A percentile compares a stretch with the other conserved stretches of the same genome.
phyloP scores from a whole-genome alignment of 2,113 vertebrate species.

The Etheostoma cragini region DNA sequence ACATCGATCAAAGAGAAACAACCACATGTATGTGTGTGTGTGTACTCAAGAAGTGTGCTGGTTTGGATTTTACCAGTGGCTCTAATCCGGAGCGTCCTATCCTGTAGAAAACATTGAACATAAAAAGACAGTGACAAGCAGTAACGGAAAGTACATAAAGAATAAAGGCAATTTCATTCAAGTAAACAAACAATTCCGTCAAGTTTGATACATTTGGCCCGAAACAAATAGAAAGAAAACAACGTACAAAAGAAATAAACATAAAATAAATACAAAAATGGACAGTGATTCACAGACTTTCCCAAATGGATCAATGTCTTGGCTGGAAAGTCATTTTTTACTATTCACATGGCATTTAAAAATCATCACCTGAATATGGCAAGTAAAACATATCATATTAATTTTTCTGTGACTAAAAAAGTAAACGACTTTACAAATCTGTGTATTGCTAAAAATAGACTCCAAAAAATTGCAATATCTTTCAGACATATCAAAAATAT shows the following conservation, averaged over 20 bases:
- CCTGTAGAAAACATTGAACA: conserved; percentile 17
- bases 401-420: conserved; percentile 76
- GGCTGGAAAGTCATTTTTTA: conserved; percentile 34
- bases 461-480: conserved; percentile 72
- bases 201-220: conserved; percentile 46
- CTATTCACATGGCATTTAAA: conserved; percentile 52
- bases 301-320: conserved; percentile 33
- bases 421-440: conserved; percentile 82
- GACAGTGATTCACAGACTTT: conserved; percentile 46
- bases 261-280: conserved; percentile 45
- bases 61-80: conserved; percentile 56
- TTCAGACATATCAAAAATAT: conserved; percentile 81
- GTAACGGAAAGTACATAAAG: conserved; percentile 30
- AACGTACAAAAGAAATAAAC: not conserved
- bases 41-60: conserved; percentile 49
- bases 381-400: conserved; percentile 58
- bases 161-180: conserved; percentile 52
- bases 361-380: conserved; percentile 64
- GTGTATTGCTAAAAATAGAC: conserved; percentile 82
- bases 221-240: conserved; percentile 10
- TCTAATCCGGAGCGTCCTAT: not conserved
- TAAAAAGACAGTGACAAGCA: conserved; percentile 24
- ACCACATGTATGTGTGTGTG: conserved; percentile 6
- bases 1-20: conserved; percentile 17
- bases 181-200: conserved; percentile 61